These are phyloP conservation scores for Grus americana DNA, from an alignment of 2,113 vertebrate species.

Conservation along the genomic window DNA sequence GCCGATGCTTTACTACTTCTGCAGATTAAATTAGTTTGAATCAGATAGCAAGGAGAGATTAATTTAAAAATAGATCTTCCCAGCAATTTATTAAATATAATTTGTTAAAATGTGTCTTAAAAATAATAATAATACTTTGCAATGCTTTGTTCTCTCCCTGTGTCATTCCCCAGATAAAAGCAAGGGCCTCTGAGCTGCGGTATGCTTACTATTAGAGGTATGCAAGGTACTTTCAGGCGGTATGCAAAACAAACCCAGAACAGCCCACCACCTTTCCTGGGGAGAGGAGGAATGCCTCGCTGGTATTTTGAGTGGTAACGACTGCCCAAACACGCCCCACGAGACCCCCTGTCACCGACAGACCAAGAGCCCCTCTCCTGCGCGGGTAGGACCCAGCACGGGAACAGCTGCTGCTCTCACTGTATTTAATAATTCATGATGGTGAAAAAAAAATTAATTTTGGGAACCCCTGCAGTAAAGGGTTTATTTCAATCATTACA, in stretches of 20 bases:
- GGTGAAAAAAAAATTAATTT: too few relatives aligned
- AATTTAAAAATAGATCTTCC: neutral
- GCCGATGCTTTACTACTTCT: neutral
- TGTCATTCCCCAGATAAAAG: neutral
- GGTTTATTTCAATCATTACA: neutral
- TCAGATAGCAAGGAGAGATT: neutral
- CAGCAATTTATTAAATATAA: neutral
- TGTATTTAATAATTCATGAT: accelerated
- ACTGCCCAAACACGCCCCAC: neutral
- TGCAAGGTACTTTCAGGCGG: neutral
- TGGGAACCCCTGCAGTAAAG: neutral
- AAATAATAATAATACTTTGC: neutral
- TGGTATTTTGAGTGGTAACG: neutral
- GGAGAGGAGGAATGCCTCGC: neutral
- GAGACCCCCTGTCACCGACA: accelerated
- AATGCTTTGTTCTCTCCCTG: neutral
- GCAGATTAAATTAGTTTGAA: neutral
- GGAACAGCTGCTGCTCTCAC: neutral
- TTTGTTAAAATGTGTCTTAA: neutral
- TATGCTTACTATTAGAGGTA: neutral
- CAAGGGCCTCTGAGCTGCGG: neutral
- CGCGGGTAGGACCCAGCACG: accelerated
- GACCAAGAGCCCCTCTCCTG: accelerated
- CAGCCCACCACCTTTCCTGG: neutral
- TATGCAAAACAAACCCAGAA: neutral